phyloP scores from a whole-genome alignment of 1,140 invertebrate species.

The Rhizoglyphus robini region DNA sequence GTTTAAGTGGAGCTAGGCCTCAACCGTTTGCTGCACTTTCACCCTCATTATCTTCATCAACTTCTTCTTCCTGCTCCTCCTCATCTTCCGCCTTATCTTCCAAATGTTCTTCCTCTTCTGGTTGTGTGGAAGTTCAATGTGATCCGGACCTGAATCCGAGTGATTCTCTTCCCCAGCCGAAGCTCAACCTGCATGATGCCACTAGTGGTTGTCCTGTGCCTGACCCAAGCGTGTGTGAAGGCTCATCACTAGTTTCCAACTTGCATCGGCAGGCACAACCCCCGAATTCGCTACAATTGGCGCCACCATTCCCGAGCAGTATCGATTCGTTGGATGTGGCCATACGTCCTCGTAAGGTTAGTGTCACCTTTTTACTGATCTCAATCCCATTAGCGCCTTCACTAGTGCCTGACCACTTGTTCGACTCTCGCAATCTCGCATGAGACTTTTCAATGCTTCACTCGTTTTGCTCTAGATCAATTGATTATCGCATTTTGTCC shows the following conservation, averaged over 20 bases:
- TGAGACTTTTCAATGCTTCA: too few species aligned
- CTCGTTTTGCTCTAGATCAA: too few species aligned
- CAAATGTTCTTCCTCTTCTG: background rate
- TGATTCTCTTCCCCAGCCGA: background rate
- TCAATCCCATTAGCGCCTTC: too few species aligned
- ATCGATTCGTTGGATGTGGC: background rate
- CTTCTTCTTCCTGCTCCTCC: background rate
- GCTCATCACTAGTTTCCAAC: background rate
- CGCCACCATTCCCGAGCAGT: background rate
- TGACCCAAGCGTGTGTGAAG: background rate
- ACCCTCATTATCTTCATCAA: background rate
- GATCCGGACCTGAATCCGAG: too few species aligned
- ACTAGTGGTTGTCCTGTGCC: background rate
- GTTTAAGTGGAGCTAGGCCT: too few species aligned
- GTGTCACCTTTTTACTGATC: background rate
- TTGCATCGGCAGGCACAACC: background rate
- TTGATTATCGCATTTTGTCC: too few species aligned
- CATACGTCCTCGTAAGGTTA: conserved; percentile 4
- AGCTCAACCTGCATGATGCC: too few species aligned
- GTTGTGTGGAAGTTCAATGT: background rate
- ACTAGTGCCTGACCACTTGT: too few species aligned
- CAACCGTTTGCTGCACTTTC: background rate
- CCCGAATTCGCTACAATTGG: background rate
- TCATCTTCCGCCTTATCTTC: background rate
- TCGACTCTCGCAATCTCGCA: too few species aligned